These are phyloP conservation scores for Lemur catta DNA, from an alignment of 2,797 vertebrate species.

Conservation along the genomic window DNA sequence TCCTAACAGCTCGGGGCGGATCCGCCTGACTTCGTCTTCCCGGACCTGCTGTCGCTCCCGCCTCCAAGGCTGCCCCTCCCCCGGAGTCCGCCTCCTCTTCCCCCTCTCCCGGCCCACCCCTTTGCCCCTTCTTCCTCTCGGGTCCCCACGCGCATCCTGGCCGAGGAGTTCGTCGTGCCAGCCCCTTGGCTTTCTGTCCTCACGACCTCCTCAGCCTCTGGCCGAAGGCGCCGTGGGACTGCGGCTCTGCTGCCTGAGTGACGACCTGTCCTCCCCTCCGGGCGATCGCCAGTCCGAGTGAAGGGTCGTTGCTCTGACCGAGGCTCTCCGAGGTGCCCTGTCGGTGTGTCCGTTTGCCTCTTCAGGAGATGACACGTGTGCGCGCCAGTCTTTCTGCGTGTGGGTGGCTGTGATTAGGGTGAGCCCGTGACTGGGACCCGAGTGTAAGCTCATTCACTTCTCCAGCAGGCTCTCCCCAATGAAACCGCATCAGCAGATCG, in stretches of 20 bases:
- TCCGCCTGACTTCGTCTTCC: neutral
- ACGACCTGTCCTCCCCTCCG: neutral
- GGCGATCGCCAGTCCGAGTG: neutral
- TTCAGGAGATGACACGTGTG: neutral
- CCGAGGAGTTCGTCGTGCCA: too few species aligned
- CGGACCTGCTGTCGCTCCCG: neutral
- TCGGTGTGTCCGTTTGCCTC: neutral
- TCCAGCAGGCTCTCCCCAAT: constrained; percentile 48
- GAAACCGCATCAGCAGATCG: constrained; percentile 38
- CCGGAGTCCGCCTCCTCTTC: neutral
- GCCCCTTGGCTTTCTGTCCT: neutral
- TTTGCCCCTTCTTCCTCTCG: neutral
- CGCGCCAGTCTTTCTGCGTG: neutral
- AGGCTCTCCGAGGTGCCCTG: neutral
- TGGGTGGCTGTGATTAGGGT: neutral
- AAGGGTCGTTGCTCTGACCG: neutral
- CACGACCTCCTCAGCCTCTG: neutral
- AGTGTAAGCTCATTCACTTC: neutral
- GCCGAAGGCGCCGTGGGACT: neutral
- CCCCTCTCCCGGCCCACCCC: neutral
- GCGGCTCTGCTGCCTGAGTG: neutral
- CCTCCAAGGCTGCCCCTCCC: neutral
- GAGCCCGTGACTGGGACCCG: neutral
- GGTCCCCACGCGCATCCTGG: rapidly evolving
- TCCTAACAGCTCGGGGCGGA: constrained; percentile 46